phyloP scores from a whole-genome alignment of 2,113 vertebrate species.

The Panthera leo region DNA sequence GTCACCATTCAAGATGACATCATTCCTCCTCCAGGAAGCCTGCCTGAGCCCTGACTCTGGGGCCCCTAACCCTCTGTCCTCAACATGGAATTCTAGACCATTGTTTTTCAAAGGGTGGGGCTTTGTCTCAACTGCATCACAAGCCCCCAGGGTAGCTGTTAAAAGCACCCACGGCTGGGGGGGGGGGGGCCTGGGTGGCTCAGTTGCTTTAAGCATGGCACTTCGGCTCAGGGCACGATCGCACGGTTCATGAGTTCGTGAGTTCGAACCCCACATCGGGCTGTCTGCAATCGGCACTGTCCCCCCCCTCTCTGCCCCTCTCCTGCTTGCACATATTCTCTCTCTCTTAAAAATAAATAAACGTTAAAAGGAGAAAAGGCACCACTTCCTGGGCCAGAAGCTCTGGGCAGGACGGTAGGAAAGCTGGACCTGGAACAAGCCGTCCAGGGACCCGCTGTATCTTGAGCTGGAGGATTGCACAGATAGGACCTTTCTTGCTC shows the following conservation, averaged over 20 bases:
- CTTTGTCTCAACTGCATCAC: background rate
- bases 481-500: background rate
- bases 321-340: too few species aligned
- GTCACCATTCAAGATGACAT: background rate
- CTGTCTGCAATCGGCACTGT: too few species aligned
- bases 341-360: too few species aligned
- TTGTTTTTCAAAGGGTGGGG: background rate
- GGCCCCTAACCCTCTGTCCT: background rate
- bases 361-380: too few species aligned
- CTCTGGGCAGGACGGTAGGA: background rate
- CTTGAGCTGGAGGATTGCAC: fast-evolving
- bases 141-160: too few species aligned
- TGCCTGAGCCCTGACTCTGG: background rate
- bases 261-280: too few species aligned
- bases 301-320: too few species aligned
- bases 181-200: too few species aligned
- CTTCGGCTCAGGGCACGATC: too few species aligned
- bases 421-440: too few species aligned
- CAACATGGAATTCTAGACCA: background rate
- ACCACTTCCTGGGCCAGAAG: background rate
- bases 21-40: background rate
- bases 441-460: background rate
- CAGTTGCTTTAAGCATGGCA: too few species aligned
- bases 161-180: background rate
- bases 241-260: too few species aligned